Evolutionary conservation across 2,888 invertebrate genomes (phyloP), one percentile per base, ranked within the genome.

Genomic region (Drosophila multiciliata): DNA sequence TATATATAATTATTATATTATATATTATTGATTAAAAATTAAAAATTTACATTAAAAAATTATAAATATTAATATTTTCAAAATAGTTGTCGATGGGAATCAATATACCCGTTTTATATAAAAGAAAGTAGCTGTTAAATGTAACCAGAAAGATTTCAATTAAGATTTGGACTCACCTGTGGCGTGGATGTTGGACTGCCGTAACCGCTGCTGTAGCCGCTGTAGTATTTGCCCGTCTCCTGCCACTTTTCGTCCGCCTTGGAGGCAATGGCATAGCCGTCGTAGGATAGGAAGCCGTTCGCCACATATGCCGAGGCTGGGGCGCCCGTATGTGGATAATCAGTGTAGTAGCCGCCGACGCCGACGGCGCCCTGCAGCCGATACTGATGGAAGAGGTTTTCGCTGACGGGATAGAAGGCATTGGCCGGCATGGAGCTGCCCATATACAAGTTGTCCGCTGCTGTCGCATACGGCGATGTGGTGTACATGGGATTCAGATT

Each of bases 371-470:
- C 96, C 57, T 98, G 93, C n/a, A 97, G 96, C 77, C 98, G 95
- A 93, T 98, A 98, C 93, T 98, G 97, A 91, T 97, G 96, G 94
- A 98, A 98, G 87, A 98, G 95, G 91, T 97, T 97, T 90, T 98
- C 97, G 12, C 97, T 96, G 45, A 96, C 95, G 94, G 82, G 96
- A 94, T 82, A 98, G 93, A 93, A 97, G 65, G 87, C 87, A 96
- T 93, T 96, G 93, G 93, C 95, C 94, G 92, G 95, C 93, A 93
- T 91, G 84, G 91, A 92, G 63, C 94, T 94, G 60, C 94, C 93
- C 92, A 93, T 94, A 67, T 93, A 93, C 29, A 93, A 88, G 73
- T 93, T 93, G 70, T 93, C 93, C 0, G 96, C 95, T 0, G 96
- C 95, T 3, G 96, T 94, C 15, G 97, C 96, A 87, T 97, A 97